Base-by-base conservation (phyloP, 2,888 invertebrate species). In the Dysmachus trigonus region DNA sequence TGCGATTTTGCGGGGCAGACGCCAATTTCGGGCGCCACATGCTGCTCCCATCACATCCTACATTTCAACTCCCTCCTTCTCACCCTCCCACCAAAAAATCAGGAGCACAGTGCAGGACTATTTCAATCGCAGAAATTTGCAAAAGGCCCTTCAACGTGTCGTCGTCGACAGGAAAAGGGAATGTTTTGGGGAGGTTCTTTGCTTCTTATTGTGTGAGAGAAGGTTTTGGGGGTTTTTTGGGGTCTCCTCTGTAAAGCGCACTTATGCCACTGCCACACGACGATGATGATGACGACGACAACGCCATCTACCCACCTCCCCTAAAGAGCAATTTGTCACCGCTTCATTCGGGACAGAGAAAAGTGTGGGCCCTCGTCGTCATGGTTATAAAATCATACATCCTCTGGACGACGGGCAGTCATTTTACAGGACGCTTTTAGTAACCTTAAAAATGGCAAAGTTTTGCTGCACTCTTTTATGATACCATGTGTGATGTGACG, bases 1-100 rank as follows among this genome's bases (percentile, higher is more conserved):
- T 51, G 53, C 35, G 86, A 86, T 85, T 85, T 85, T 72, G 84
- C 27, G 84, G 38, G 72, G 41, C 38, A 41, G 84, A 73, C 84
- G 41, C 31, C 27, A 73, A 84, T 84, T 84, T 38, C 27, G 18
- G 15, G 71, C n/a, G 79, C 33, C 22, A 35, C 33, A 62, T 62
- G 62, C 62, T 62, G 62, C 22, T 62, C 47, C 5, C n/a, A 47
- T 47, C 47, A 10, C 27, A 18, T n/a, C 51, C 18, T n/a, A 18
- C 6, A n/a, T 15, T 51, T 22, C 10, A n/a, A n/a, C 22, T 22
- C 22, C 22, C 22, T 10, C 10, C 62, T 27, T 22, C 22, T 27
- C 22, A n/a, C 10, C 22, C 7, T 22, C 18, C 53, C 3, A n/a
- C 18, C 18, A n/a, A 22, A 62, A 41, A 41, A 41, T 41, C 38